Conservation (phyloP, 2,888 invertebrate genomes). For the Eupithecia subumbrata region DNA sequence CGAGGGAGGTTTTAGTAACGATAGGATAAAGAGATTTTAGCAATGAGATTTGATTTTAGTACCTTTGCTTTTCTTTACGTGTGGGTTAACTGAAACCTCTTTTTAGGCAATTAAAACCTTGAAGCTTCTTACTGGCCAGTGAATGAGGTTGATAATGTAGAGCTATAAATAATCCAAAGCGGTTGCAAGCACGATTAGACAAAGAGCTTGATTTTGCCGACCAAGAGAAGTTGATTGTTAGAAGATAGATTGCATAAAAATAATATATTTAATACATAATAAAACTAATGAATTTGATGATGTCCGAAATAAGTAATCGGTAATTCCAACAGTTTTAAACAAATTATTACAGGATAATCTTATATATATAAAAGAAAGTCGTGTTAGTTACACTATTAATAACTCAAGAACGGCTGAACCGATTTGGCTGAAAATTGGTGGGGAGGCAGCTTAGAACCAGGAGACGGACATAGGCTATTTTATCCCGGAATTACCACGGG, state of each 20-base stretch:
- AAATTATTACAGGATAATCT: neutral
- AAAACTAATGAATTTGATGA: neutral
- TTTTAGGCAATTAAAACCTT: neutral
- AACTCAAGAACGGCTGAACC: too few species aligned
- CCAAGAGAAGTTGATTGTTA: neutral
- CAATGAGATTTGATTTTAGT: too few species aligned
- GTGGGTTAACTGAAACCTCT: neutral
- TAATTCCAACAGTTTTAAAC: neutral
- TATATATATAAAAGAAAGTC: too few species aligned
- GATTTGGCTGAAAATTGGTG: too few species aligned
- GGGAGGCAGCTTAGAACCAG: too few species aligned
- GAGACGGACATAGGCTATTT: too few species aligned
- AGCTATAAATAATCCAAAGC: constrained; percentile 1
- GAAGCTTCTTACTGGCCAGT: neutral
- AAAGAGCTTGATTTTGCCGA: neutral
- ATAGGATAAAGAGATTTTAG: neutral
- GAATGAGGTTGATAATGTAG: neutral
- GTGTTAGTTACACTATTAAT: too few species aligned
- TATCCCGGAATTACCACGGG: too few species aligned
- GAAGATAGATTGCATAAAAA: neutral
- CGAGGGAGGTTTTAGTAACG: neutral
- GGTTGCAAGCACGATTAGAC: neutral
- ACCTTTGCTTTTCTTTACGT: neutral
- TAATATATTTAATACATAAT: neutral
- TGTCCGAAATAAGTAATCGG: neutral